Base-by-base conservation (phyloP, 1,140 invertebrate genomes). In the Cydia amplana region DNA sequence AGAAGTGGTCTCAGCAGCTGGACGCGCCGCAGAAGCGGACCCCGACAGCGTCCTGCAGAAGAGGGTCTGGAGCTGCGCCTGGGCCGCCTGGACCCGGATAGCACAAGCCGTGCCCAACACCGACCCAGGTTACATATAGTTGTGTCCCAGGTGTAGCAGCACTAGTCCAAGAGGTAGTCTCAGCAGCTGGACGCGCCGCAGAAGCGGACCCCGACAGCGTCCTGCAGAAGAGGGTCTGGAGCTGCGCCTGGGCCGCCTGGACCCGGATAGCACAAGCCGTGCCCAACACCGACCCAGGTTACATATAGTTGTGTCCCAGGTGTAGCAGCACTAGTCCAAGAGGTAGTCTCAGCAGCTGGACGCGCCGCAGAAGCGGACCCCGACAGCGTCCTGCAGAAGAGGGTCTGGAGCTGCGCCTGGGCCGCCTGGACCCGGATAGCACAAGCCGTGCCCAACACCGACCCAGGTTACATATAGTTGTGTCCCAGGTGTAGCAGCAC, bases 101-200 rank as follows among this genome's bases (percentile, higher is more conserved):
- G 92, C 91, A 16, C 43, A 46, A 16, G 43, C 12, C 3, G 43
- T 46, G 12, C 43, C 43, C 43, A 40, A 40, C 36, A 46, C 43
- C 3, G 43, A 40, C 36, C 36, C 36, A 40, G 36, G 36, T 40
- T 28, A 28, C 1, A 28, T 28, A 28, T 28, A 28, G 28, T 28
- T 28, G 28, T 28, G 28, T 28, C 28, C 28, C 28, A 28, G 28
- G 1, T 28, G 28, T 28, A 28, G 28, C 28, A 28, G 28, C 28
- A 28, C 28, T n/a, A n/a, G n/a, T 99, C 88, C 98, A 99, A 93
- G 98, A 99, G 91, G 97, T 99, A 81, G 94, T 98, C 72, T 83
- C 85, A 23, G 91, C 90, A 25, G 93, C 87, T 16, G 89, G 85
- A 7, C 83, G 88, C 6, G 89, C 78, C 49, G 83, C 51, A 60